Conservation (phyloP, 2,797 vertebrate species). For the Cossypha polioptera region DNA sequence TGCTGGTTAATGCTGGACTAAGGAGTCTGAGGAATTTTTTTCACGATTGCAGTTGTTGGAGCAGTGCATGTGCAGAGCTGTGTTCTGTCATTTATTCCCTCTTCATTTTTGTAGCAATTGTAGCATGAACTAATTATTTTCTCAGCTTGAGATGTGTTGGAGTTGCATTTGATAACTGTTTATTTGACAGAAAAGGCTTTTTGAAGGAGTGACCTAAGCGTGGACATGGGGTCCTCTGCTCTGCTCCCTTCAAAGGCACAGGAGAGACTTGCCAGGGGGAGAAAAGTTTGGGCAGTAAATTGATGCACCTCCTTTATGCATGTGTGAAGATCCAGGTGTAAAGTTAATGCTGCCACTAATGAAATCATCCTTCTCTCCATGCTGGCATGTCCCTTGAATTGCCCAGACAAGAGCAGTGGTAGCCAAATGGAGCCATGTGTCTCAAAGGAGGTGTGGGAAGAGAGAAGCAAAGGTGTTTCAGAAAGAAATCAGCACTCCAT, state of each 20-base stretch:
- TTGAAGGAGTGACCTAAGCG: not conserved
- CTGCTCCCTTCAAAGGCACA: not conserved
- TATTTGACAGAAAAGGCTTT: not conserved
- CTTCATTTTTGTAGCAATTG: slow-evolving; percentile 36
- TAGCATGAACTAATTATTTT: slow-evolving; percentile 63
- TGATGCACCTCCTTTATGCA: not conserved
- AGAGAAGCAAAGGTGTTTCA: not conserved
- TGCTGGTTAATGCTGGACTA: not conserved
- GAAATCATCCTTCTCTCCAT: not conserved
- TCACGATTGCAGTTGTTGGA: not conserved
- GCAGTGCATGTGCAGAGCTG: not conserved
- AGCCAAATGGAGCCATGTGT: not conserved
- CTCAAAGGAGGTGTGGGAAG: not conserved
- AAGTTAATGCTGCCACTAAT: not conserved
- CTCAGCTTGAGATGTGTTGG: slow-evolving; percentile 36
- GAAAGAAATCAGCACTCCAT: rapidly evolving
- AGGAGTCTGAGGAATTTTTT: not conserved
- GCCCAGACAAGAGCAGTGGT: not conserved
- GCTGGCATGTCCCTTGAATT: not conserved
- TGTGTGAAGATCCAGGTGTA: not conserved
- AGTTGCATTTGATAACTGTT: slow-evolving; percentile 19
- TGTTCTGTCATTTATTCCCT: slow-evolving; percentile 20
- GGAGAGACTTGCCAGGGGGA: not conserved
- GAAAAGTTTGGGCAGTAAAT: not conserved
- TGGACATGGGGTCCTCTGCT: not conserved